Evolutionary conservation across 1,140 invertebrate genomes (phyloP), one percentile per base, ranked within the genome.

Genomic region (Rhopalosiphum maidis): DNA sequence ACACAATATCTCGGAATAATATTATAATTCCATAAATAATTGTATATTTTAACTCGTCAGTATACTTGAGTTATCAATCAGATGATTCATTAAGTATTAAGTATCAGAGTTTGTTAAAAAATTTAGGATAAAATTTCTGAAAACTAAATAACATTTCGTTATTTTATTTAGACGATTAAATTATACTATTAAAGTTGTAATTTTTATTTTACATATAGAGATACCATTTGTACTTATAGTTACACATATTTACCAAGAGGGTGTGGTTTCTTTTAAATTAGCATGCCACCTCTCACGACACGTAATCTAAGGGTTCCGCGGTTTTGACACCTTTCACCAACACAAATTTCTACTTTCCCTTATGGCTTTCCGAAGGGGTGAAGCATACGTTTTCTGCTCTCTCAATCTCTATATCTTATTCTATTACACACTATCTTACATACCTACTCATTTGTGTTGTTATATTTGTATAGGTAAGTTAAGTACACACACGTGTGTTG

Each of bases 211-310:
- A n/a, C 30, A n/a, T n/a, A n/a, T n/a, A n/a, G 1, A 77, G 60
- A 68, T 77, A 35, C 60, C 5, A n/a, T n/a, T n/a, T 77, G 60
- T 68, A 77, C 30, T 77, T 77, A 77, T 77, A n/a, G 60, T 77
- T n/a, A n/a, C 60, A 77, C 60, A 77, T 77, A 77, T 77, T 77
- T 77, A 77, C 60, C 60, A 77, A 77, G n/a, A 77, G 60, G 30
- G 60, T 77, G 60, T 18, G 60, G 60, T 77, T 15, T 77, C 30
- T 77, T n/a, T 77, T 77, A 77, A 77, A 77, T 77, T 77, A 35
- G 60, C n/a, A 77, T 77, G 30, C 60, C 60, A n/a, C 30, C 60
- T n/a, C n/a, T 77, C 60, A 77, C 15, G 30, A 77, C 60, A n/a
- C 30, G 30, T 77, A 77, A 77, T 77, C 60, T 77, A 77, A 77